A percentile compares a stretch with the other conserved stretches of the same genome.
Conservation (phyloP, 2,113 vertebrate species). For the Python bivittatus region DNA sequence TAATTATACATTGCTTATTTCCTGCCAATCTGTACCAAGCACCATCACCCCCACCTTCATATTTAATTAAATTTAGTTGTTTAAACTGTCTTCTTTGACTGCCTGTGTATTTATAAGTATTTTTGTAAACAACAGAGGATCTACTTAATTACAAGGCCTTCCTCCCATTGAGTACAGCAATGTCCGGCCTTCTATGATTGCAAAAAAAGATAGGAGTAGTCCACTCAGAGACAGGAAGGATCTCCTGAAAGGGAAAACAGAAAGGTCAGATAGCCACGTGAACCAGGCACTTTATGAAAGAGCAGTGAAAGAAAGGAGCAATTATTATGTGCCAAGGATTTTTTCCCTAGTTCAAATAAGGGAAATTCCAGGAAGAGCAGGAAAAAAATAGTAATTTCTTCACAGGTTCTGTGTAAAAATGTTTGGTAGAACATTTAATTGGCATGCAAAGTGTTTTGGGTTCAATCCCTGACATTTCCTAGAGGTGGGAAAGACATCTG, state of each 20-base stretch:
- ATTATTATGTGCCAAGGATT: not conserved
- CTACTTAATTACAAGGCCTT: constrained; percentile 76
- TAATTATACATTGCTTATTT: constrained; percentile 30
- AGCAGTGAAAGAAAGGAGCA: not conserved
- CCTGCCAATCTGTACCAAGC: not conserved
- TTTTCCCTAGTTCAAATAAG: fast-evolving
- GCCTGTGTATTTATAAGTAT: constrained; percentile 61
- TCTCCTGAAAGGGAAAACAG: constrained; percentile 61
- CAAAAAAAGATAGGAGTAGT: constrained; percentile 55
- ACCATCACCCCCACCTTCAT: not conserved
- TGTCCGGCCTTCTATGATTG: constrained; percentile 70
- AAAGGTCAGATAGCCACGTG: not conserved
- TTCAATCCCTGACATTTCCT: not conserved
- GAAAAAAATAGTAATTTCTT: not conserved
- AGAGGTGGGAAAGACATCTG: not conserved
- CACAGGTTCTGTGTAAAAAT: not conserved
- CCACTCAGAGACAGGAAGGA: constrained; percentile 71
- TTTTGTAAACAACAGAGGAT: constrained; percentile 75
- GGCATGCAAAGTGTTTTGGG: not conserved
- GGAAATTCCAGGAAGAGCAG: not conserved
- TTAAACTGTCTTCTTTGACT: constrained; percentile 63
- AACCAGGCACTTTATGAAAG: fast-evolving
- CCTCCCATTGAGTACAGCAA: constrained; percentile 72
- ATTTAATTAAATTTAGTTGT: constrained; percentile 45
- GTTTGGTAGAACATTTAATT: not conserved